Conservation (phyloP, 2,797 vertebrate genomes). For the Huso huso region DNA sequence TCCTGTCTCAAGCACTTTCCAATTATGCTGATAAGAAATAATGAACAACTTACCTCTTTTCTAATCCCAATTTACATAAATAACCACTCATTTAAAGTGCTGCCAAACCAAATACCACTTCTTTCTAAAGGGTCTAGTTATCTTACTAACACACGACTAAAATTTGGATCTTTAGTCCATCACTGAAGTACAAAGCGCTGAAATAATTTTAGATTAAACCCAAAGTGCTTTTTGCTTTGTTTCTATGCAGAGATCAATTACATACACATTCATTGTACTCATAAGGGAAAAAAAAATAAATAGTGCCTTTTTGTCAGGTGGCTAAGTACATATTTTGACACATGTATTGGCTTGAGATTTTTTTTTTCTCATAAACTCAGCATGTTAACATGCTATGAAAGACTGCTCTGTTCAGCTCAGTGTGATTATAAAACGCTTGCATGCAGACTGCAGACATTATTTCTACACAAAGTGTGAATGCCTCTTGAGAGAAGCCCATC, state of each 20-base stretch:
- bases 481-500: constrained; percentile 54
- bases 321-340: constrained; percentile 25
- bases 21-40: no score
- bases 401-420: constrained; percentile 42
- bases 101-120: no score
- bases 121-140: no score
- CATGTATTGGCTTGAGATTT: constrained; percentile 41
- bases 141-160: background rate
- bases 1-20: no score
- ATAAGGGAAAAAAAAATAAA: constrained; percentile 21
- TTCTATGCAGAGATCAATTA: background rate
- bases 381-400: constrained; percentile 51
- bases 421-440: constrained; percentile 36
- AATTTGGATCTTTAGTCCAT: background rate
- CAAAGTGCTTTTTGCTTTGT: constrained; percentile 1
- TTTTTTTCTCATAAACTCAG: constrained; percentile 31
- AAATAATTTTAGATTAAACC: constrained; percentile 1
- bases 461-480: constrained; percentile 48
- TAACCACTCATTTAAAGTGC: no score
- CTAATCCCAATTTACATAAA: no score
- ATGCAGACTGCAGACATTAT: constrained; percentile 41
- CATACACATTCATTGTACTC: constrained; percentile 9
- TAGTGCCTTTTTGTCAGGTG: constrained; percentile 12
- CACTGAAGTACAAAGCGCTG: constrained; percentile 16
- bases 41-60: no score